Evolutionary conservation across 2,113 vertebrate genomes (phyloP), one percentile per base, ranked within the genome.

Genomic region (Beaufortia kweichowensis): DNA sequence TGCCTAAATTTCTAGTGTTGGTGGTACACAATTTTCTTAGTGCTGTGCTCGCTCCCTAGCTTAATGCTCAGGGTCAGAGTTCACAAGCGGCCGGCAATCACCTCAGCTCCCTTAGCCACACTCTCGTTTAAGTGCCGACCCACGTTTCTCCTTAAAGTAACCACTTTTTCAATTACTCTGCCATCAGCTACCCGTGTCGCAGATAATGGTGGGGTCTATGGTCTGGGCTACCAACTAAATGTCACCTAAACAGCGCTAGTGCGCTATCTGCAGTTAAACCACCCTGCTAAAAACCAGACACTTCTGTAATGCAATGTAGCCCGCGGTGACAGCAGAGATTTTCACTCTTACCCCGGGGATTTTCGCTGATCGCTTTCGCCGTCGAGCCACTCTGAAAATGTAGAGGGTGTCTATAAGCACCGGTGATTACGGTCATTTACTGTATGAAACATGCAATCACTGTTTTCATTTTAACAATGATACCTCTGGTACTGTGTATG

Each of bases 151-250:
- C 60, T 48, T 43, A 68, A 79, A 77, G 78, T 68, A 81, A 70
- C 73, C 73, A 73, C 63, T 84, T 84, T 84, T 79, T 77, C 82
- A 84, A 84, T 84, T 84, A 84, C 82, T 74, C 48, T 77, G 68
- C 77, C 79, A 84, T 79, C 80, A 84, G 79, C 73, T 77, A 55
- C 67, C 79, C 65, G 39, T n/a, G 24, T 75, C 64, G 77, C 62
- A 79, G 77, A 79, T 84, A 81, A 84, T 84, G 73, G 64, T 62
- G 35, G 68, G 74, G 74, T 77, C 71, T 75, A 77, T 81, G 64
- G 79, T 57, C 57, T 50, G 57, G 62, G 62, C 79, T 78, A 62
- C 66, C 74, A 74, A 63, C 78, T 77, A 83, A 83, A 83, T 80
- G 81, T 64, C 77, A 84, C 73, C 61, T 73, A 77, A 65, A 79